phyloP scores from a whole-genome alignment of 2,888 invertebrate species.

The Carpatolechia fugitivella region DNA sequence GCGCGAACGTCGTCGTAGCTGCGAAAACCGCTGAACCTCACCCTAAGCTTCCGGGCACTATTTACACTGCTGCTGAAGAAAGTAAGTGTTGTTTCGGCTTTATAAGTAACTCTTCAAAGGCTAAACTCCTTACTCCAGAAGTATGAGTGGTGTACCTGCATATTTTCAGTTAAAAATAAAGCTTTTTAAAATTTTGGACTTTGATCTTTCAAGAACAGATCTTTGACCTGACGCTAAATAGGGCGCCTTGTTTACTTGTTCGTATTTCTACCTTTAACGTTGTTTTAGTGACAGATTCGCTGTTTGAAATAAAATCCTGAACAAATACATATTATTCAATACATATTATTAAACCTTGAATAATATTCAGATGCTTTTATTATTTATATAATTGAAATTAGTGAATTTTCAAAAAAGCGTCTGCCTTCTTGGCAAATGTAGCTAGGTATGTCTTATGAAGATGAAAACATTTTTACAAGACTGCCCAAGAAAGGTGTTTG shows the following conservation, averaged over 20 bases:
- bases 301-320: too few relatives aligned
- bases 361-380: too few relatives aligned
- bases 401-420: too few relatives aligned
- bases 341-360: too few relatives aligned
- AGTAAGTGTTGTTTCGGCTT: conserved; percentile 74
- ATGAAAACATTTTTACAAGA: too few relatives aligned
- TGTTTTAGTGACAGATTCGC: too few relatives aligned
- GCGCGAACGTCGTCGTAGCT: conserved; percentile 94
- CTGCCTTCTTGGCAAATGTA: too few relatives aligned
- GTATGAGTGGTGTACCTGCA: neutral
- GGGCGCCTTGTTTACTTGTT: conserved; percentile 14
- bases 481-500: too few relatives aligned
- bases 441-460: too few relatives aligned
- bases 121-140: neutral
- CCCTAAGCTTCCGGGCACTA: conserved; percentile 95
- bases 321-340: too few relatives aligned
- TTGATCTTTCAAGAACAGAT: conserved; percentile 37
- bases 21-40: conserved; percentile 95
- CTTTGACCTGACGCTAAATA: conserved; percentile 22
- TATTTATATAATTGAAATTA: too few relatives aligned
- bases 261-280: neutral
- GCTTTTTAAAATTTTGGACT: conserved; percentile 43
- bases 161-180: conserved; percentile 11
- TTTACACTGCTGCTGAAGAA: conserved; percentile 94
- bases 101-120: neutral